Base-by-base conservation (phyloP, 2,797 vertebrate genomes). In the Poecile montanus region DNA sequence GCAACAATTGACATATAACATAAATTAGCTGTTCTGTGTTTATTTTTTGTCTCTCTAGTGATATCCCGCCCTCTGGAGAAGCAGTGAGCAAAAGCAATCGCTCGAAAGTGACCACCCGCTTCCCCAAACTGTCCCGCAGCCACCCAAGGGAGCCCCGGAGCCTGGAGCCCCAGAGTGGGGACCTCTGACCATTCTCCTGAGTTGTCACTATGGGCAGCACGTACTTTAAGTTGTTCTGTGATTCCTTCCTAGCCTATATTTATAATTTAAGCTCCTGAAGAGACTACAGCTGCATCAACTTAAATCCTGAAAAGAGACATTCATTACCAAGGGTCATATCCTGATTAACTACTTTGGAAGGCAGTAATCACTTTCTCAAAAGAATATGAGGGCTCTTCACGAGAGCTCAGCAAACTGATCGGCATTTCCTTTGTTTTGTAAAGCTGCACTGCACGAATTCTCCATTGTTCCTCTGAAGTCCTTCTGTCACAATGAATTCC, bases 111-210 rank as follows among this genome's bases (percentile, higher is more conserved):
- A 97, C 98, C 9, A 96, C 99, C 2, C 99, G 98, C 48, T 99
- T 99, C 95, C 98, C 99, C 53, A 98, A 98, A 88, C 98, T 99
- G 81, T 98, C 99, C 51, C 98, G 99, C 82, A 97, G 95, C 82
- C 98, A 98, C 30, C 98, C 97, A 7, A 97, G 98, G 89, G 99
- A 99, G 56, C 87, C 98, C 3, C 98, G 99, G 72, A 98, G 98
- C 48, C 98, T 98, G 36, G 99, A 99, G 74, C 99, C 99, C 30
- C 99, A 99, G 97, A 99, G 99, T 1, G 99, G 99, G 3, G 99
- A 99, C 94, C 99, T 99, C 93, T 99, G 98, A 99, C 84, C 94
- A 91, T 45, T 23, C n/a, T 8, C 58, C 7, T 0, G 56, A 6
- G 4, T 4, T 66, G 42, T 47, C 65, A 44, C 76, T 20, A 2